Percentiles rank a stretch among this genome's conserved stretches.
Conservation (phyloP, 2,888 invertebrate species). For the Andrena camellia region DNA sequence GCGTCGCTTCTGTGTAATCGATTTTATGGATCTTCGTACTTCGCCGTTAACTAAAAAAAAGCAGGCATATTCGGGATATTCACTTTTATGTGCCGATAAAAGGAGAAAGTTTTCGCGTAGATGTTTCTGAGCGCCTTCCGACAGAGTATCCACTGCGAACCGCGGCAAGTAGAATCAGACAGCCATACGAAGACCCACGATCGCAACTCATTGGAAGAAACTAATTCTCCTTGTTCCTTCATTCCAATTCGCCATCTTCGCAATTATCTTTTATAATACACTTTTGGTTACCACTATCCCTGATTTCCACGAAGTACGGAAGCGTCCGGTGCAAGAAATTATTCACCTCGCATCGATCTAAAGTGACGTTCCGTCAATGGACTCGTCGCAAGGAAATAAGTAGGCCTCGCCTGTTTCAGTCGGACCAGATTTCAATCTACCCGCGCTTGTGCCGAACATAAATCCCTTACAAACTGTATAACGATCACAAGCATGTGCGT, state of each 20-base stretch:
- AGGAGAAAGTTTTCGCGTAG: too few relatives aligned
- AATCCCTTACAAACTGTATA: conserved; percentile 11
- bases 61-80: not conserved
- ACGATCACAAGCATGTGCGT: conserved; percentile 44
- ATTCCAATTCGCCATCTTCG: conserved; percentile 12
- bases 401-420: not conserved
- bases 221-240: conserved; percentile 23
- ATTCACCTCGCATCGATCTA: too few relatives aligned
- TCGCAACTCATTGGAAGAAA: conserved; percentile 65
- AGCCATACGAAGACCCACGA: conserved; percentile 57
- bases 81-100: not conserved
- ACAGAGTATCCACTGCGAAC: conserved; percentile 5
- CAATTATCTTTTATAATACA: not conserved
- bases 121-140: not conserved
- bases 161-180: conserved; percentile 25
- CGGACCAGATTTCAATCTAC: conserved; percentile 14
- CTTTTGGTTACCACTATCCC: not conserved
- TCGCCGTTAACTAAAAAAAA: not conserved
- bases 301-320: conserved; percentile 50
- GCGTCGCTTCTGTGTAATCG: conserved; percentile 17
- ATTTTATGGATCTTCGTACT: conserved; percentile 49
- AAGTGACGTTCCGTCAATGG: too few relatives aligned
- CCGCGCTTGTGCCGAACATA: conserved; percentile 20
- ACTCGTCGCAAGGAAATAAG: not conserved
- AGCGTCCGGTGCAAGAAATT: not conserved